Conservation (phyloP, 2,113 vertebrate genomes). For the Pelecanoides urinatrix region DNA sequence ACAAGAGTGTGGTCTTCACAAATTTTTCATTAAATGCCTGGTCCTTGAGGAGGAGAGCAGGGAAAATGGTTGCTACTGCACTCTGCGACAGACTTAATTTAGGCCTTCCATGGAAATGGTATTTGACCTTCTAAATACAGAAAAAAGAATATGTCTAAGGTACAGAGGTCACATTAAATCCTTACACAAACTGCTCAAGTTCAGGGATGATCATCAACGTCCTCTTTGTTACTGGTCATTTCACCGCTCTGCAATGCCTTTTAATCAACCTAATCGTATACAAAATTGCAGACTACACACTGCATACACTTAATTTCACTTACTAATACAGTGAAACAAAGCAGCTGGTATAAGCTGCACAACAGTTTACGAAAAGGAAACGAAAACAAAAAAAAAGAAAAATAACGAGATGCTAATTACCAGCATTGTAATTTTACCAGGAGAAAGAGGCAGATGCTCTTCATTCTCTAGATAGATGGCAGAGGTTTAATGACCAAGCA, state of each 20-base stretch:
- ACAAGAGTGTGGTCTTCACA: neutral
- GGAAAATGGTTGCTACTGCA: neutral
- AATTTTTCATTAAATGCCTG: neutral
- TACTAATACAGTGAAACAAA: neutral
- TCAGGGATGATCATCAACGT: neutral
- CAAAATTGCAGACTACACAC: neutral
- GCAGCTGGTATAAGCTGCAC: neutral
- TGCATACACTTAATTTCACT: neutral
- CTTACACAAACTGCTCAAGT: neutral
- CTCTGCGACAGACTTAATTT: neutral
- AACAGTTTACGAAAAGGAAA: neutral
- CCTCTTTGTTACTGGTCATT: neutral
- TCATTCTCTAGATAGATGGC: neutral
- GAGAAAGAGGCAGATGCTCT: neutral
- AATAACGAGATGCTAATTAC: neutral
- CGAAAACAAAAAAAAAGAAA: neutral
- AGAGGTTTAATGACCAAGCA: neutral
- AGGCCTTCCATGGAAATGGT: neutral
- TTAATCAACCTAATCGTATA: neutral
- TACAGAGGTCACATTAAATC: neutral
- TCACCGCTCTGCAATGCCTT: neutral
- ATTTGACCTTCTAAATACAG: neutral
- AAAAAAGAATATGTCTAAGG: neutral
- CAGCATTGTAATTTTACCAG: neutral
- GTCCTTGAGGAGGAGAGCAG: neutral